These are phyloP conservation scores for Cisticola juncidis DNA, from an alignment of 2,113 vertebrate genomes.

Conservation along the genomic window DNA sequence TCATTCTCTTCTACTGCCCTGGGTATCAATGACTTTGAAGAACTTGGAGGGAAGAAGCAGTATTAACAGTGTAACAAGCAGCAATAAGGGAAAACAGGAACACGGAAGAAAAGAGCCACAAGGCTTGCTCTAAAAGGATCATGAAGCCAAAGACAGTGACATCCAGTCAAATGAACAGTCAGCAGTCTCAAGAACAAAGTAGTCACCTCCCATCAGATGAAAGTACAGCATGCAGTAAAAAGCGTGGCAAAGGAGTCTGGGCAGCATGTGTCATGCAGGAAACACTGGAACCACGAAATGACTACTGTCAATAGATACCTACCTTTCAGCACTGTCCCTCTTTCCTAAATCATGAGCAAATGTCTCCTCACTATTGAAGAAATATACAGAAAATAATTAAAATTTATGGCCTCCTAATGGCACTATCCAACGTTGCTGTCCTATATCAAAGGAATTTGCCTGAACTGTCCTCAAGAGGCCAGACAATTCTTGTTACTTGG, in stretches of 20 bases:
- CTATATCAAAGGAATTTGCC: background rate
- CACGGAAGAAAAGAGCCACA: background rate
- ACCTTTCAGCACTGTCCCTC: background rate
- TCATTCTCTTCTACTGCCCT: background rate
- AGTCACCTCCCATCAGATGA: background rate
- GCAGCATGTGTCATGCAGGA: background rate
- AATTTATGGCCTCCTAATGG: background rate
- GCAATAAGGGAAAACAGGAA: background rate
- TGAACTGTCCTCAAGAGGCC: background rate
- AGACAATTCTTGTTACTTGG: background rate
- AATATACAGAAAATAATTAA: background rate
- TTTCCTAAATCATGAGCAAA: background rate
- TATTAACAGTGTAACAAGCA: background rate
- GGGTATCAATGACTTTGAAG: background rate
- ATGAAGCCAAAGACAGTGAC: background rate
- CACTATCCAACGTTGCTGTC: background rate
- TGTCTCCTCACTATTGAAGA: background rate
- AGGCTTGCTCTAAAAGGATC: background rate
- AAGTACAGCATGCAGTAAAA: background rate
- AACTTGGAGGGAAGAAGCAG: background rate
- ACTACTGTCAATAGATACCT: background rate
- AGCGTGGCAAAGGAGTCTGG: rapidly evolving
- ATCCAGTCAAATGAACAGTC: background rate
- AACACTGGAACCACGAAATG: background rate
- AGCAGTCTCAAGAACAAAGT: background rate